Percentiles rank a stretch among this genome's conserved stretches.
Conservation (phyloP, 2,113 vertebrate genomes). For the Neoarius graeffei region DNA sequence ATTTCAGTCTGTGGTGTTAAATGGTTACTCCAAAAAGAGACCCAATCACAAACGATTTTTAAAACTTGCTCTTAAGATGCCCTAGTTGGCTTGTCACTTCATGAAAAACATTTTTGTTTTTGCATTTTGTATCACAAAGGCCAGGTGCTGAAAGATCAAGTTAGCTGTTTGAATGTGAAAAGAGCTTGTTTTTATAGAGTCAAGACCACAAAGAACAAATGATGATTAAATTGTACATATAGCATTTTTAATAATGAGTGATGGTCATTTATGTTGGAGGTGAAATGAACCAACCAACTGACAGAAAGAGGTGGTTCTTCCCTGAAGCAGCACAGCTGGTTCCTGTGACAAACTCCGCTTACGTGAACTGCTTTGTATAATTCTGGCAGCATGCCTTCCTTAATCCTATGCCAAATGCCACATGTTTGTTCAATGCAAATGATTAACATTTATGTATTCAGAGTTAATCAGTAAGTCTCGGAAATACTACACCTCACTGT, state of each 20-base stretch:
- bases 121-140: not conserved
- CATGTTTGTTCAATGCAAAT: slow-evolving; percentile 19
- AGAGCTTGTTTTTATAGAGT: not conserved
- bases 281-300: not conserved
- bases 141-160: not conserved
- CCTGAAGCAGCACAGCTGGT: slow-evolving; percentile 10
- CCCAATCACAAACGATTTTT: not conserved
- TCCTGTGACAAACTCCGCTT: slow-evolving; percentile 19
- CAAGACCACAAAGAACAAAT: not conserved
- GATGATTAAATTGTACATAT: not conserved
- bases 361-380: slow-evolving; percentile 34
- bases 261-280: not conserved
- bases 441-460: not conserved
- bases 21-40: not conserved
- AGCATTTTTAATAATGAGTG: not conserved
- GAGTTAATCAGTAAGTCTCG: not conserved
- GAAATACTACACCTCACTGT: slow-evolving; percentile 22
- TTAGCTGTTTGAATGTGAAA: not conserved
- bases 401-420: slow-evolving; percentile 5
- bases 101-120: not conserved
- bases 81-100: not conserved
- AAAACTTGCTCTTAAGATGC: not conserved
- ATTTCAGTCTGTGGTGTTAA: not conserved
- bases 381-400: slow-evolving; percentile 20
- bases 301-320: slow-evolving; percentile 6